Conservation (phyloP, 2,888 invertebrate species). For the Onchidella celtica region DNA sequence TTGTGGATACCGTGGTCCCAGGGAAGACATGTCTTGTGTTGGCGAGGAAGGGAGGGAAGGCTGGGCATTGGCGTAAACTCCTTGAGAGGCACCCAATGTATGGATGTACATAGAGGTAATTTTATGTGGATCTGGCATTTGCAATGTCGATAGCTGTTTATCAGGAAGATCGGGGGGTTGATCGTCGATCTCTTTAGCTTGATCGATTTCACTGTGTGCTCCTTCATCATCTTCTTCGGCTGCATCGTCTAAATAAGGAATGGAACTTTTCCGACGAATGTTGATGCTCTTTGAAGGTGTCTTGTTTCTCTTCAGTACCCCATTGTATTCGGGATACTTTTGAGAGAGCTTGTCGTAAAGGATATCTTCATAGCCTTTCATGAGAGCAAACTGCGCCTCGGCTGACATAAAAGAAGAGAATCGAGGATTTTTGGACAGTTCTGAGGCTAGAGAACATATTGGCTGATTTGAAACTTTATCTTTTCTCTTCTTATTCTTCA, state of each 20-base stretch:
- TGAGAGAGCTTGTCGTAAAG: conserved; percentile 62
- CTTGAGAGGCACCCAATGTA: not conserved
- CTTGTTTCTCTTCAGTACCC: conserved; percentile 60
- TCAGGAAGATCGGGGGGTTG: not conserved
- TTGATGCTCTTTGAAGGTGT: conserved; percentile 59
- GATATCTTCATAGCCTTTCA: conserved; percentile 77
- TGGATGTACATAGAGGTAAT: not conserved
- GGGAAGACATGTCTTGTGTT: not conserved
- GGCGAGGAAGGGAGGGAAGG: not conserved
- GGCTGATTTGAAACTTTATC: not conserved
- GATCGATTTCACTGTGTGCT: not conserved
- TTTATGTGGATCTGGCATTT: not conserved
- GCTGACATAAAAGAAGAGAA: conserved; percentile 74
- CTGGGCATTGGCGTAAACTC: too few relatives aligned
- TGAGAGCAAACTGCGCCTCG: conserved; percentile 77
- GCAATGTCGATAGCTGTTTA: not conserved
- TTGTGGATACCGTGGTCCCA: not conserved
- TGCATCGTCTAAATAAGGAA: not conserved
- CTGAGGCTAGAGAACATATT: not conserved
- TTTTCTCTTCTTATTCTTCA: not conserved
- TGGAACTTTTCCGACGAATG: not conserved
- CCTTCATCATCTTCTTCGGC: conserved; percentile 12
- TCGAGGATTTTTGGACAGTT: conserved; percentile 68
- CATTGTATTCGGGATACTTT: conserved; percentile 61
- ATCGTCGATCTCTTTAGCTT: not conserved